phyloP scores from a whole-genome alignment of 2,113 vertebrate species.

The Pelobates fuscus region DNA sequence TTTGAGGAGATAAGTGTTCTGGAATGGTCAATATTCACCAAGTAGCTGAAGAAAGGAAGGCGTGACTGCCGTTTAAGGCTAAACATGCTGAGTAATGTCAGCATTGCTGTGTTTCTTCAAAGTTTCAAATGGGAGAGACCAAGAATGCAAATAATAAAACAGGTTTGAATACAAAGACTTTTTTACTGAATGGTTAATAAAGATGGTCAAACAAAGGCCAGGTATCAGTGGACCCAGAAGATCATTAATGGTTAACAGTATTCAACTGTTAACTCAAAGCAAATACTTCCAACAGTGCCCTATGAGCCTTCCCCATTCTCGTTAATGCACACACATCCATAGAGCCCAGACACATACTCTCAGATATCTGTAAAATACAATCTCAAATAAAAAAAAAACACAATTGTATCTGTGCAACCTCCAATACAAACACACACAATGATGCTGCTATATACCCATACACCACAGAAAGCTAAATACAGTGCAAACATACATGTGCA shows the following conservation, averaged over 20 bases:
- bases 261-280: conserved; percentile 38
- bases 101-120: not conserved
- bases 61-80: not conserved
- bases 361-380: conserved; percentile 20
- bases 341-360: not conserved
- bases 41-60: no score
- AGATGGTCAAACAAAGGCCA: conserved; percentile 40
- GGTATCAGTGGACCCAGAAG: conserved; percentile 45
- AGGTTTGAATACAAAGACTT: conserved; percentile 37
- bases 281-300: conserved; percentile 19
- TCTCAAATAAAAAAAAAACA: conserved; percentile 19
- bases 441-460: not conserved
- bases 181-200: conserved; percentile 31
- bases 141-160: conserved; percentile 37
- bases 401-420: conserved; percentile 38
- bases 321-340: not conserved
- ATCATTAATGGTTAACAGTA: conserved; percentile 46
- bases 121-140: not conserved
- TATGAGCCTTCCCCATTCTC: not conserved
- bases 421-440: conserved; percentile 28
- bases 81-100: not conserved
- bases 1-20: no score
- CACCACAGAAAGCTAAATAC: not conserved
- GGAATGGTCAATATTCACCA: no score
- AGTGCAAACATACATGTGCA: not conserved